Evolutionary conservation across 2,113 vertebrate genomes (phyloP), one percentile per base, ranked within the genome.

Genomic region (Vidua macroura): DNA sequence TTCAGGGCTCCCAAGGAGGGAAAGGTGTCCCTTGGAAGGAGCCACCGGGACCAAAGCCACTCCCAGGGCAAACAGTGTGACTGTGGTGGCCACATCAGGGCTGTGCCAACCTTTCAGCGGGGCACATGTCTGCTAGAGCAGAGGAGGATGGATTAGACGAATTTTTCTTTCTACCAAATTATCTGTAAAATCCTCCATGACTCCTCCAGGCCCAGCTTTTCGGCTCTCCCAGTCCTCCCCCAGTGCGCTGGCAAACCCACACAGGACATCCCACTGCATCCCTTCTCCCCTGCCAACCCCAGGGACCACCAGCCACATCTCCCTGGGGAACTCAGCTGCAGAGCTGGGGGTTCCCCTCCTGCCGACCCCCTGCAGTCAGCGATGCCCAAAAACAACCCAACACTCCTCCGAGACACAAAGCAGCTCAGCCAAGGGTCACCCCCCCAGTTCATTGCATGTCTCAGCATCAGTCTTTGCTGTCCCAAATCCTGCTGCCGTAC

Each of bases 351-450:
- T 3, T 21, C 53, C 8, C 16, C 11, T 59, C 48, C 59, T 24
- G 9, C 46, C 3, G 0, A 39, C 18, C 39, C 51, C 19, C 48
- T 0, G 0, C 37, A 7, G 37, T 25, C 6, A 2, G 59, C 2
- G 1, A n/a, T 2, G 64, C 74, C 75, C 67, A 21, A 13, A 91
- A 55, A 1, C 12, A 73, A 39, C 37, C 55, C 59, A 11, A 11
- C 51, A 7, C 35, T 27, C 48, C 46, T 9, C 5, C 13, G 6
- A 39, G 52, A 23, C 74, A 28, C 46, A 27, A 35, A 75, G n/a
- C 70, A 27, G 62, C 75, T 67, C 79, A 12, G 44, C 93, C 83
- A 10, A 25, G 64, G 72, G 62, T 33, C 51, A 43, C 11, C 41
- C 31, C 43, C 49, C 30, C 41, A 16, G 52, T 19, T 72, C 72